phyloP scores from a whole-genome alignment of 2,113 vertebrate species.

The Pelvicachromis taeniatus region DNA sequence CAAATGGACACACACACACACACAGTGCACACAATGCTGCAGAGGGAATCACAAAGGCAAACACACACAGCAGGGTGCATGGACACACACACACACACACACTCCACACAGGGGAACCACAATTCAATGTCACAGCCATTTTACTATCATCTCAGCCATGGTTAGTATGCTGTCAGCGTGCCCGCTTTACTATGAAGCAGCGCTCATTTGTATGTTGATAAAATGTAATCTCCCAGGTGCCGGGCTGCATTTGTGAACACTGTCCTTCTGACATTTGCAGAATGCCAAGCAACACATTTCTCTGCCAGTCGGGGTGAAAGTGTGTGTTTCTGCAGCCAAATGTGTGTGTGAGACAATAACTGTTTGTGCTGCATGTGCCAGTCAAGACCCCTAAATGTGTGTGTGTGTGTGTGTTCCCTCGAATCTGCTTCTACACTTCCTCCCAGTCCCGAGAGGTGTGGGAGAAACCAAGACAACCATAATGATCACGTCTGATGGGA shows the following conservation, averaged over 20 bases:
- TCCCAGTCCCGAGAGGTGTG: background rate
- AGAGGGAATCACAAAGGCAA: background rate
- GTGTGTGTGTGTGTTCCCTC: background rate
- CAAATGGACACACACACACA: background rate
- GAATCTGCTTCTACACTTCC: background rate
- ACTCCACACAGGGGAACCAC: background rate
- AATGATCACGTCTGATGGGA: conserved; percentile 5
- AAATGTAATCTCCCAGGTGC: conserved; percentile 65
- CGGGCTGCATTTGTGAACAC: conserved; percentile 57
- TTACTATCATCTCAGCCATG: conserved; percentile 17
- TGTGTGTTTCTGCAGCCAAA: background rate
- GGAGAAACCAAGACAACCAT: conserved; percentile 1
- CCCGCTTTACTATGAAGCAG: conserved; percentile 47
- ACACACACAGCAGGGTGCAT: background rate
- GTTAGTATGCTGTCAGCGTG: conserved; percentile 50
- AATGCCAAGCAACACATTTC: conserved; percentile 56
- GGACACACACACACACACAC: background rate
- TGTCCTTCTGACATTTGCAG: conserved; percentile 68
- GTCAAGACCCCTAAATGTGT: background rate
- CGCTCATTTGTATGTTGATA: conserved; percentile 72
- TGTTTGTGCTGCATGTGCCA: background rate
- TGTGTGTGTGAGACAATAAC: background rate
- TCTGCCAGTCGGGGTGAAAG: background rate
- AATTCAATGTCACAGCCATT: conserved; percentile 33
- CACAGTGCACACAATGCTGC: background rate